These are phyloP conservation scores for Nothobranchius kuhntae DNA, from an alignment of 2,113 vertebrate genomes.

Conservation along the genomic window DNA sequence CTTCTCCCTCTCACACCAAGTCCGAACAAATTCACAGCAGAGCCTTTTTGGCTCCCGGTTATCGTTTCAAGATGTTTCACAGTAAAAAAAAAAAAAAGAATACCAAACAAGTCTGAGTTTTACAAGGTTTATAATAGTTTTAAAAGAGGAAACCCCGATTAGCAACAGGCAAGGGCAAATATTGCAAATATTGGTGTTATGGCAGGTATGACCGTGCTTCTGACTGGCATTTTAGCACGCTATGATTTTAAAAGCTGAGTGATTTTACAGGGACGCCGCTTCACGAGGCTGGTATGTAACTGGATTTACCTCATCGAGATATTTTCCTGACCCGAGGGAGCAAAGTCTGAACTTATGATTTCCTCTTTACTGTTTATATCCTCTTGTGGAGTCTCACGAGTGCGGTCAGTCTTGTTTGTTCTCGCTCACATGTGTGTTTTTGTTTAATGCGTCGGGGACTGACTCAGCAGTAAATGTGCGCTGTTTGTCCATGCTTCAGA, in stretches of 20 bases:
- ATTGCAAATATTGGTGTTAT: constrained; percentile 1
- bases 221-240: constrained; percentile 54
- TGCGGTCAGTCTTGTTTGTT: constrained; percentile 13
- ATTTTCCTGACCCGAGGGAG: constrained; percentile 23
- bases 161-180: constrained; percentile 21
- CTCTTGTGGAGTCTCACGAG: background rate
- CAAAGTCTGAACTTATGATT: constrained; percentile 36
- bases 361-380: constrained; percentile 27
- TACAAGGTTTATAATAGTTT: constrained; percentile 53
- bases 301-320: constrained; percentile 38
- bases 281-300: constrained; percentile 47
- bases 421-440: background rate
- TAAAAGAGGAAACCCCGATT: constrained; percentile 40
- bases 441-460: background rate
- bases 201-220: constrained; percentile 37
- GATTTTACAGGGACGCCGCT: constrained; percentile 39
- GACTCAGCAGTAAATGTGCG: background rate
- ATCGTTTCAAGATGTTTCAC: constrained; percentile 62
- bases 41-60: constrained; percentile 16
- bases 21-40: constrained; percentile 26
- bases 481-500: background rate
- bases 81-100: constrained; percentile 29
- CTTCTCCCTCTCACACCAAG: constrained; percentile 23
- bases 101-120: constrained; percentile 27
- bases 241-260: constrained; percentile 48